These are phyloP conservation scores for Drosophila ochracea DNA, from an alignment of 2,888 invertebrate genomes.

Conservation along the genomic window DNA sequence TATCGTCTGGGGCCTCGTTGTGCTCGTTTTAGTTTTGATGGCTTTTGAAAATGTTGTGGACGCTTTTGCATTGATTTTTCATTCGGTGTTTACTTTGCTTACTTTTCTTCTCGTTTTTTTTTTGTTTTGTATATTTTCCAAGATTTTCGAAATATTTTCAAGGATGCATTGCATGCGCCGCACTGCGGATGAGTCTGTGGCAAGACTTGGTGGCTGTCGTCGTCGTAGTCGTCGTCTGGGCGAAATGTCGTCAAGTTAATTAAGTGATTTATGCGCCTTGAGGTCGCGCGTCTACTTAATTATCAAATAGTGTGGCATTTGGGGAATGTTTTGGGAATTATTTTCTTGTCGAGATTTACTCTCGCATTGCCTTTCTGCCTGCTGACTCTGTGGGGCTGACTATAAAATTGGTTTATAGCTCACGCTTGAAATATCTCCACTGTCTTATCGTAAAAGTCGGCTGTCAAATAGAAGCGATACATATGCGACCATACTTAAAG, in stretches of 20 bases:
- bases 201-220: constrained; percentile 34
- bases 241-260: constrained; percentile 79
- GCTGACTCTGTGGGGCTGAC: constrained; percentile 34
- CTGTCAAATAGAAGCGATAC: constrained; percentile 44
- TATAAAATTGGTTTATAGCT: constrained; percentile 74
- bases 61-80: constrained; percentile 69
- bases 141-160: constrained; percentile 75
- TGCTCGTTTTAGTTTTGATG: constrained; percentile 70
- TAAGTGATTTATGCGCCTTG: constrained; percentile 79
- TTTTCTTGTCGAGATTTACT: constrained; percentile 57
- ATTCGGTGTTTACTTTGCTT: constrained; percentile 45
- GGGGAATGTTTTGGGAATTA: constrained; percentile 77
- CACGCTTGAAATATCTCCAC: constrained; percentile 57
- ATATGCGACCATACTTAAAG: constrained; percentile 38
- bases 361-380: constrained; percentile 8
- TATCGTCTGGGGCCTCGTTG: constrained; percentile 51
- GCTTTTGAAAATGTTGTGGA: constrained; percentile 59
- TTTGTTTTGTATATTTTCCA: constrained; percentile 23
- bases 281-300: constrained; percentile 80
- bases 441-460: constrained; percentile 50
- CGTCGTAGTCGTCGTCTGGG: constrained; percentile 49
- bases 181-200: constrained; percentile 19
- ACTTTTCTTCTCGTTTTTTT: constrained; percentile 28
- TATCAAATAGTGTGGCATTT: constrained; percentile 80
- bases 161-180: constrained; percentile 64